A percentile compares a stretch with the other conserved stretches of the same genome.
Conservation (phyloP, 2,113 vertebrate species). For the Henicopernis longicauda region DNA sequence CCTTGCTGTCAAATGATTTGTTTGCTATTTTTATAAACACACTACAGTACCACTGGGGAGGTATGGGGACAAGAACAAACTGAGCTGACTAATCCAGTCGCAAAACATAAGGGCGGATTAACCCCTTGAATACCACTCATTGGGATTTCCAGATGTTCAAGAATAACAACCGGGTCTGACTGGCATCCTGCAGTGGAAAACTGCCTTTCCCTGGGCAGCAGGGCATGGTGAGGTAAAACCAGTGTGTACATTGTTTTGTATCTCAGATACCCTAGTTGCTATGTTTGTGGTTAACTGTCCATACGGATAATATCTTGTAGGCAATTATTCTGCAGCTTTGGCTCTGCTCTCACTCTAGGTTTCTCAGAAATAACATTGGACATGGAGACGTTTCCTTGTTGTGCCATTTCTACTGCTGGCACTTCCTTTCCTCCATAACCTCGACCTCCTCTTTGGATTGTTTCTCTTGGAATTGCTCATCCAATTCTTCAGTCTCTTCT, state of each 20-base stretch:
- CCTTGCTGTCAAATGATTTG: conserved; percentile 50
- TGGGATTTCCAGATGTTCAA: neutral
- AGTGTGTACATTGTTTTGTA: neutral
- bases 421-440: neutral
- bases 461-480: neutral
- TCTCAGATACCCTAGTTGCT: neutral
- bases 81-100: neutral
- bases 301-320: neutral
- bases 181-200: neutral
- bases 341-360: neutral
- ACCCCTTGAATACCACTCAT: neutral
- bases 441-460: neutral
- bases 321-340: neutral
- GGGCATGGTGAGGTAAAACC: neutral
- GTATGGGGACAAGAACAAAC: neutral
- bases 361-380: neutral
- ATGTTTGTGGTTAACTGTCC: neutral
- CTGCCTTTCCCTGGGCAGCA: neutral
- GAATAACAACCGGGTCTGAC: neutral
- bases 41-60: neutral
- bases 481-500: neutral
- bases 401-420: neutral
- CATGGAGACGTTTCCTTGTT: neutral
- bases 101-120: neutral
- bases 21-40: conserved; percentile 51